Evolutionary conservation across 2,797 vertebrate species (phyloP).

Genomic region (Gadopsis bispinosus): DNA sequence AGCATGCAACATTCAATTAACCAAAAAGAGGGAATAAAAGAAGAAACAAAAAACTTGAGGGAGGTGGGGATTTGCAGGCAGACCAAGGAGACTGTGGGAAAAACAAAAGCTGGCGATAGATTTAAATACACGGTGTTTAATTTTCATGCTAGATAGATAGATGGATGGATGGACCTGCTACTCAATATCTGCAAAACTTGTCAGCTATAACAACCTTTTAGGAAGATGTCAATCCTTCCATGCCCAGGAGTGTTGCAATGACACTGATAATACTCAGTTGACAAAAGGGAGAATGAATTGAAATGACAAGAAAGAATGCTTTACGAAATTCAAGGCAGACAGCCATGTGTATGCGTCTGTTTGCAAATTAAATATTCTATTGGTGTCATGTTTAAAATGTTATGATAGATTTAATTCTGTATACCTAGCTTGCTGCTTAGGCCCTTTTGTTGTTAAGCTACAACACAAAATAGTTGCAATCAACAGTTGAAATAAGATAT

Average conservation of each 20-base stretch:
- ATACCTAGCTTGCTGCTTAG: neutral
- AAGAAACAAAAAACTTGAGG: neutral
- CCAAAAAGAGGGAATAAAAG: slow-evolving; percentile 61
- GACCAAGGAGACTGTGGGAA: slow-evolving; percentile 6
- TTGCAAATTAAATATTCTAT: neutral
- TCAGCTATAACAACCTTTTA: slow-evolving; percentile 27
- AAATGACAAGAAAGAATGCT: slow-evolving; percentile 29
- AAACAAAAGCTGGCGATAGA: slow-evolving; percentile 29
- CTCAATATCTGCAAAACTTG: neutral
- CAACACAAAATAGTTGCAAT: neutral
- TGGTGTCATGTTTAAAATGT: neutral
- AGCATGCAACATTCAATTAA: slow-evolving; percentile 87
- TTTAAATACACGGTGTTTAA: slow-evolving; percentile 26
- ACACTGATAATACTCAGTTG: slow-evolving; percentile 24
- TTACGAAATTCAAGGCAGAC: slow-evolving; percentile 1
- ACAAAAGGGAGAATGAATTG: slow-evolving; percentile 38
- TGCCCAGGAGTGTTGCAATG: slow-evolving; percentile 15
- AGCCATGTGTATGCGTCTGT: neutral
- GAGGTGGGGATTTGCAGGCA: slow-evolving; percentile 8
- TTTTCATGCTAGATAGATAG: slow-evolving; percentile 3
- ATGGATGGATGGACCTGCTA: neutral
- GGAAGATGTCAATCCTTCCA: slow-evolving; percentile 25
- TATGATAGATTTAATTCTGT: neutral
- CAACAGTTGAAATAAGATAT: neutral
- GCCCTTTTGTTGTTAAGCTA: neutral